phyloP scores from a whole-genome alignment of 2,888 invertebrate genomes.

The Rhingia rostrata region DNA sequence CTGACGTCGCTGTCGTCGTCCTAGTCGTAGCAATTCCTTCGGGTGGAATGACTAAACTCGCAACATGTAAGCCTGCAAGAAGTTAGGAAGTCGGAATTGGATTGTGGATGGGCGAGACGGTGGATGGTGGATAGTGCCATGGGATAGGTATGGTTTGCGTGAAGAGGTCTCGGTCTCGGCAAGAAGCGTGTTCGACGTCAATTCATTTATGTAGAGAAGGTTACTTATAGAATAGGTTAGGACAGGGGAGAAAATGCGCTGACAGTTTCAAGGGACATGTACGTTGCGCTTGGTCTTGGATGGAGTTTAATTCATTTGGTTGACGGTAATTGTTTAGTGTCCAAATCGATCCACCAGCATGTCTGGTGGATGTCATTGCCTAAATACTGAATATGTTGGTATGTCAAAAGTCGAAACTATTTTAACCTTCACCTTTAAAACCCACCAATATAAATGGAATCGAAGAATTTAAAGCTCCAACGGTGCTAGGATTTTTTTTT shows the following conservation, averaged over 20 bases:
- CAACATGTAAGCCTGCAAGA: conserved; percentile 47
- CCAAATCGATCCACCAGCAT: not conserved
- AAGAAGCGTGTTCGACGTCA: conserved; percentile 69
- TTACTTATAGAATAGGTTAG: conserved; percentile 10
- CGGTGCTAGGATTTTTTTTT: too few species aligned
- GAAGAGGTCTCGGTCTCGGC: conserved; percentile 15
- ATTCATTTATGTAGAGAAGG: conserved; percentile 39
- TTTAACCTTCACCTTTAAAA: too few species aligned
- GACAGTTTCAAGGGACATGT: conserved; percentile 12
- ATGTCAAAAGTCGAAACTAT: too few species aligned
- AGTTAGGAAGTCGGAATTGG: not conserved
- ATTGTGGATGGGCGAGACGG: not conserved
- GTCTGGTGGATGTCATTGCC: too few species aligned
- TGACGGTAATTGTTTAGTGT: not conserved
- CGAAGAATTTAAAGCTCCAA: too few species aligned
- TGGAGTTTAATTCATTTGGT: not conserved
- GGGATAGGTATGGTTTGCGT: conserved; percentile 20
- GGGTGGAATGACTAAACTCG: conserved; percentile 58
- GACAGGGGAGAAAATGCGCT: not conserved
- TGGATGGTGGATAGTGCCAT: not conserved
- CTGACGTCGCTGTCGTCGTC: conserved; percentile 39
- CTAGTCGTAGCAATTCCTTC: conserved; percentile 59
- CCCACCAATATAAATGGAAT: too few species aligned
- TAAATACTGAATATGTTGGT: too few species aligned
- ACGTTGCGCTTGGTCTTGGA: conserved; percentile 27